Evolutionary conservation across 2,888 invertebrate genomes (phyloP).

Genomic region (Drosophila formosana): DNA sequence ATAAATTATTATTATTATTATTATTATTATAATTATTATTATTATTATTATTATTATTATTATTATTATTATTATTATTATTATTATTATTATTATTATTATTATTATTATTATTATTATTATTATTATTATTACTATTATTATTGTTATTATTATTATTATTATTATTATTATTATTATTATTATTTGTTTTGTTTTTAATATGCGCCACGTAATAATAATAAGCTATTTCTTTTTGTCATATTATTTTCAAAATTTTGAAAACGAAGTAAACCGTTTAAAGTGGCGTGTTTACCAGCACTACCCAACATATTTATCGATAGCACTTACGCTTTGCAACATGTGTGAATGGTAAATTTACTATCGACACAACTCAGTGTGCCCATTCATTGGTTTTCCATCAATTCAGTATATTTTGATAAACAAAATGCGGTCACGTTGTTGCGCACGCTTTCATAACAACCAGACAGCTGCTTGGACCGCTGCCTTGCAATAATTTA

Average conservation of each 20-base stretch:
- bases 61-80: too few species aligned
- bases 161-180: too few species aligned
- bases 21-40: too few species aligned
- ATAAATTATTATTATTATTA: too few species aligned
- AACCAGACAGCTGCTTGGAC: conserved; percentile 22
- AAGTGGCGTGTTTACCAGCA: conserved; percentile 1
- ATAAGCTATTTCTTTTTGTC: too few species aligned
- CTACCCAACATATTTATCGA: background rate
- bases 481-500: background rate
- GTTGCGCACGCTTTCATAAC: conserved; percentile 67
- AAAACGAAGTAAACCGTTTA: background rate
- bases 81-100: too few species aligned
- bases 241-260: background rate
- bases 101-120: too few species aligned
- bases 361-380: background rate
- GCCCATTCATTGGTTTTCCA: background rate
- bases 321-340: background rate
- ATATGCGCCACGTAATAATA: too few species aligned
- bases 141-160: too few species aligned
- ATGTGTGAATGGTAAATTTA: conserved; percentile 11
- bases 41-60: too few species aligned
- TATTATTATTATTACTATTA: too few species aligned
- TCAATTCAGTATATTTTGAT: background rate
- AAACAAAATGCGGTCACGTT: background rate
- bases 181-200: too few species aligned